A percentile compares a stretch with the other conserved stretches of the same genome.
phyloP scores from a whole-genome alignment of 1,140 invertebrate genomes.

The Colletes gigas region DNA sequence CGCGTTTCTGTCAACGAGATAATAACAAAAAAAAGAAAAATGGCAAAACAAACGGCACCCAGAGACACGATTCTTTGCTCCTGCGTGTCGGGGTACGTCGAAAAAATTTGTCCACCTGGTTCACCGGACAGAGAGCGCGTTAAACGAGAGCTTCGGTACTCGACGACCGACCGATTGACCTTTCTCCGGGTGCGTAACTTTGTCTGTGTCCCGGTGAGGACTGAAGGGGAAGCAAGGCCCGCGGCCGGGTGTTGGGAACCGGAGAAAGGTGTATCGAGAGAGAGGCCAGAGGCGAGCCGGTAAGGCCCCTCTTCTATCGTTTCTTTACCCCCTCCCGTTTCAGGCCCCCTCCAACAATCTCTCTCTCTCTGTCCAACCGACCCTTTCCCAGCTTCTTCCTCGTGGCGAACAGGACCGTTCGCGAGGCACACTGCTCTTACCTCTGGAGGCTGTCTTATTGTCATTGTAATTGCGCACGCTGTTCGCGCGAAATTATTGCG shows the following conservation, averaged over 20 bases:
- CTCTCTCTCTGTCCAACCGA: slow-evolving; percentile 40
- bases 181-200: slow-evolving; percentile 77
- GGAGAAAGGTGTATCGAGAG: slow-evolving; percentile 79
- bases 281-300: slow-evolving; percentile 60
- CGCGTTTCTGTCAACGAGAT: background rate
- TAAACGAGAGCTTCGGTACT: slow-evolving; percentile 48
- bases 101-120: slow-evolving; percentile 41
- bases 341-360: slow-evolving; percentile 43
- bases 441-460: slow-evolving; percentile 5
- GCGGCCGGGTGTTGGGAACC: slow-evolving; percentile 68
- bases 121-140: slow-evolving; percentile 27
- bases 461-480: slow-evolving; percentile 24
- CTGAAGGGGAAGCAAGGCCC: slow-evolving; percentile 70
- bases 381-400: slow-evolving; percentile 49
- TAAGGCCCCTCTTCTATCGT: slow-evolving; percentile 62
- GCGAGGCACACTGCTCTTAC: background rate
- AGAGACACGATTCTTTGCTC: background rate
- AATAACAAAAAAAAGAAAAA: background rate
- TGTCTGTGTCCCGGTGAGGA: slow-evolving; percentile 78
- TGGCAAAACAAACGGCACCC: background rate
- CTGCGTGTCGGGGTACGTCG: background rate
- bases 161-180: slow-evolving; percentile 66
- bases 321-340: slow-evolving; percentile 15
- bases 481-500: slow-evolving; percentile 14
- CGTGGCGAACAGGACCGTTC: background rate